Percentiles rank a stretch among this genome's conserved stretches.
Evolutionary conservation across 2,113 vertebrate genomes (phyloP).

Genomic region (Crotalus helleri): DNA sequence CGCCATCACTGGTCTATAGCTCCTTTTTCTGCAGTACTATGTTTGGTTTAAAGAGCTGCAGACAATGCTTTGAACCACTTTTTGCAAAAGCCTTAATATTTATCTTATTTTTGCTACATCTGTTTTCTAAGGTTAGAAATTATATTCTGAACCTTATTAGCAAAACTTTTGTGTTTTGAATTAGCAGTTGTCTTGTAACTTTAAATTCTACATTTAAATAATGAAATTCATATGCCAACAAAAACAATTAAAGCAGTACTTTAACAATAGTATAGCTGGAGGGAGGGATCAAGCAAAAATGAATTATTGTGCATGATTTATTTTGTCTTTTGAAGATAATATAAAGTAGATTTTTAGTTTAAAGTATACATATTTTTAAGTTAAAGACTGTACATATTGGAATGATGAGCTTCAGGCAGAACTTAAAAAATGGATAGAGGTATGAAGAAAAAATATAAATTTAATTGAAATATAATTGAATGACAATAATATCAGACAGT

Average conservation of each 20-base stretch:
- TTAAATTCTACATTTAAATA: background rate
- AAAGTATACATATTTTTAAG: background rate
- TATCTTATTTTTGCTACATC: background rate
- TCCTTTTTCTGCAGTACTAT: background rate
- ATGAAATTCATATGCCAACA: background rate
- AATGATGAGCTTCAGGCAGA: background rate
- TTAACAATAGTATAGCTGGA: background rate
- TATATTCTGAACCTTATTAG: background rate
- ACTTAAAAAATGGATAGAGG: background rate
- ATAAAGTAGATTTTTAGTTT: background rate
- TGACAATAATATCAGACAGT: background rate
- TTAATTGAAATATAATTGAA: background rate
- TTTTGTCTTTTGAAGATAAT: background rate
- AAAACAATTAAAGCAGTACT: background rate
- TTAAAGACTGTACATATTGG: background rate
- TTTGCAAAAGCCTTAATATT: background rate
- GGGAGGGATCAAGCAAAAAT: background rate
- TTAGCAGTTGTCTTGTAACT: background rate
- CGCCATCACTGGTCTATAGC: no score
- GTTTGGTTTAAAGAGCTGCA: background rate
- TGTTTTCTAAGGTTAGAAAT: background rate
- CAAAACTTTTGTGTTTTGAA: background rate
- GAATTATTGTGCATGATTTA: background rate
- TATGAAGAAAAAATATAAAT: background rate
- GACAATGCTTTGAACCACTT: background rate